Evolutionary conservation across 2,797 vertebrate genomes (phyloP), one percentile per base, ranked within the genome.

Genomic region (Ctenopoma multispine): DNA sequence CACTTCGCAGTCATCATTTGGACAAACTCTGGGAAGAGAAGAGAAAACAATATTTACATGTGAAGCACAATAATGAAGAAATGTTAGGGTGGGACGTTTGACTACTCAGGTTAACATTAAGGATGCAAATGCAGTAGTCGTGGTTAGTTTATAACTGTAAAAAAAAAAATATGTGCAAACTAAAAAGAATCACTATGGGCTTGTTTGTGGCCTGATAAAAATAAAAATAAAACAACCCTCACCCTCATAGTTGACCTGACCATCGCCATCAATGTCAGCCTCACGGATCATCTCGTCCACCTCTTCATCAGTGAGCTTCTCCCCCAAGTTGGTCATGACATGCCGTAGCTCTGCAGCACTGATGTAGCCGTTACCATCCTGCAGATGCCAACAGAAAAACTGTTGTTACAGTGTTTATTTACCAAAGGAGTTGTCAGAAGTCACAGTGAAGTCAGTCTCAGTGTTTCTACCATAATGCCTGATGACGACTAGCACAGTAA

Each of bases 1-100:
- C 96, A 97, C 94, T 97, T 97, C 62, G 96, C 95, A 2, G 96
- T 97, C 96, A 97, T 97, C 96, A 97, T 97, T 89, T 97, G 96
- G 92, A 97, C 96, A 81, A 97, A 97, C 90, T 97, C 96, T 97
- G 95, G 2, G 64, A 79, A 65, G 59, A 74, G 21, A 69, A 77
- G 29, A 72, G 18, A 59, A 48, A 49, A 38, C 38, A 53, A 64
- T 34, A n/a, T 53, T 34, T 68, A 31, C 38, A 44, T 7, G 24
- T 9, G 5, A 9, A 57, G n/a, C 41, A 9, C 10, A 13, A 14
- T 9, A 40, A 13, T 40, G 12, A 15, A 14, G 14, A 17, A 17
- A 8, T 40, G 13, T 5, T 14, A 40, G 38, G 31, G 31, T 34
- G 31, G 9, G 31, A 34, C 31, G 9, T 34, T 34, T 34, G 31